These are phyloP conservation scores for Catostylus mosaicus DNA, from an alignment of 30 jellyfish, hydroid and myxozoan species.

Conservation along the genomic window DNA sequence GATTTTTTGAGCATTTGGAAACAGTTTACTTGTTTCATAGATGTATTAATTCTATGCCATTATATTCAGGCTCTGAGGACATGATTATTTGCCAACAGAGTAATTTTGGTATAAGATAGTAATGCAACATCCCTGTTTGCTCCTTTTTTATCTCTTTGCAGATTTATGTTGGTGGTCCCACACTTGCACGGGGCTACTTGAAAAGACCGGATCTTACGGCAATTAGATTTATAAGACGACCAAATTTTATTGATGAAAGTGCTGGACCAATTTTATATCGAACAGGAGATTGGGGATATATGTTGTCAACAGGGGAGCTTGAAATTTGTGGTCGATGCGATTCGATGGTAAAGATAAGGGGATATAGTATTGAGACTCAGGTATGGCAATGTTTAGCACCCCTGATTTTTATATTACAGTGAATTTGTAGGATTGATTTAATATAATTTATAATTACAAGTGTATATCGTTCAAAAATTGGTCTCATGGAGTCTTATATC, in stretches of 20 bases:
- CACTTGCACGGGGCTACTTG: slow-evolving; percentile 87
- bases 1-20: no score
- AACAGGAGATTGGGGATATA: slow-evolving; percentile 96
- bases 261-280: slow-evolving; percentile 73
- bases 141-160: slow-evolving; percentile 1
- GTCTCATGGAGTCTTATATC: no score
- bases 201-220: slow-evolving; percentile 81
- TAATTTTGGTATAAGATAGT: no score
- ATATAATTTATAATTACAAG: no score
- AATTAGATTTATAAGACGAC: slow-evolving; percentile 61
- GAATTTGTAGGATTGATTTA: no score
- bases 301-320: slow-evolving; percentile 87
- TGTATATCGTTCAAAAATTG: no score
- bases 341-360: slow-evolving; percentile 91
- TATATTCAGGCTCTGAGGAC: no score
- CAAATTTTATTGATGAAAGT: slow-evolving; percentile 24
- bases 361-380: slow-evolving; percentile 91
- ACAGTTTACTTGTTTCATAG: no score
- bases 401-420: no score
- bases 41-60: no score
- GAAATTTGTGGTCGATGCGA: slow-evolving; percentile 95
- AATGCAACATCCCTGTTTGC: not conserved
- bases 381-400: no score
- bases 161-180: slow-evolving; percentile 94
- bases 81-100: no score